Base-by-base conservation (phyloP, 2,113 vertebrate species). In the Channa maculata region DNA sequence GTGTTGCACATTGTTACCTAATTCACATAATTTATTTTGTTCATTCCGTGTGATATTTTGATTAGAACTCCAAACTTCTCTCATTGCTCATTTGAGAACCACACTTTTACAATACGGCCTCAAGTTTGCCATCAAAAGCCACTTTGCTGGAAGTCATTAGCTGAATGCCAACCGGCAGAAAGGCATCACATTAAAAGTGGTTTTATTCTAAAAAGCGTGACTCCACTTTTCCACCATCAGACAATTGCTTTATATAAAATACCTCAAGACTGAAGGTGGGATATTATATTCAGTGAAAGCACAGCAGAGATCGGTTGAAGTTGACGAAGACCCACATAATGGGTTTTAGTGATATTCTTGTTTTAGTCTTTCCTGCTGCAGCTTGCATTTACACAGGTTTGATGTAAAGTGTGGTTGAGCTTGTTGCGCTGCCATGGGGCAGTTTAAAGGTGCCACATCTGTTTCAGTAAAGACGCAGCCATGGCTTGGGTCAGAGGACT, bases 221-320 rank as follows among this genome's bases (percentile, higher is more conserved):
- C 80, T 79, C n/a, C 13, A 69, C 59, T 84, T 86, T 87, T 80
- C 82, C 55, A 43, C 39, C 68, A 52, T 55, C 37, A 60, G 13
- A 69, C 12, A 49, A 61, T 50, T 33, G 4, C 59, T 61, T 55
- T 46, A n/a, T 60, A 71, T 66, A 61, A 76, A 85, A 77, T 8
- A 69, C 5, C 36, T 2, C 46, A 3, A 8, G 8, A 33, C 7
- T 71, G 14, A 67, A 53, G 46, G 69, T 43, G 46, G 75, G 59
- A 54, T 54, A 11, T 61, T 75, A 24, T 53, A 46, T 44, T 48
- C 43, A 79, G 61, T 57, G 3, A 69, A 70, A 74, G 48, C 60
- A 60, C 41, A 64, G 73, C 11, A 39, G 44, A 51, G 44, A 71
- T 57, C 10, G 46, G 39, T 57, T 67, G 5, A 41, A 24, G 46